These are phyloP conservation scores for Calidris pugnax DNA, from an alignment of 2,113 vertebrate species.

Conservation along the genomic window DNA sequence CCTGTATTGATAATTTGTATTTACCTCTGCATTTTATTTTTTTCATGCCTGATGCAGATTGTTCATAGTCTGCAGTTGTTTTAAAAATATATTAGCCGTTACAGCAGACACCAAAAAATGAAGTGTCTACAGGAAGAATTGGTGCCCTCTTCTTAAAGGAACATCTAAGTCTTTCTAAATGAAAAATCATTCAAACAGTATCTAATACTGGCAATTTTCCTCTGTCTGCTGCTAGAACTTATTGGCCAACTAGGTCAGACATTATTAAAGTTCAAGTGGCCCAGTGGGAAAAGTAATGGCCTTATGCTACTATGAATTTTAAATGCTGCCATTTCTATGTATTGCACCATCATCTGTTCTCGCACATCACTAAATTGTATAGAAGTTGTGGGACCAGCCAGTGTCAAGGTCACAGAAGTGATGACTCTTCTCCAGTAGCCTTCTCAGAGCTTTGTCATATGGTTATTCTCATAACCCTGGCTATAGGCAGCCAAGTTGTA, in stretches of 20 bases:
- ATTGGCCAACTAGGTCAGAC: constrained; percentile 77
- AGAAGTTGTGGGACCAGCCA: constrained; percentile 70
- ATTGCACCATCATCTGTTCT: constrained; percentile 76
- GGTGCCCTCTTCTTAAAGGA: constrained; percentile 68
- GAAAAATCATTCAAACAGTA: constrained; percentile 74
- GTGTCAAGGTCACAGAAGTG: constrained; percentile 70
- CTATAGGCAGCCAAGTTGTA: neutral
- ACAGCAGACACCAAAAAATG: constrained; percentile 49
- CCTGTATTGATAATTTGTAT: constrained; percentile 16
- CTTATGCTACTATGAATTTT: constrained; percentile 80
- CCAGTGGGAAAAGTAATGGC: constrained; percentile 76
- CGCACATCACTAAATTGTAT: constrained; percentile 67
- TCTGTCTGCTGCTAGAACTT: constrained; percentile 76
- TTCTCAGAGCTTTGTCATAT: constrained; percentile 36
- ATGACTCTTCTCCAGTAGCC: constrained; percentile 65
- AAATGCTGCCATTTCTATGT: constrained; percentile 77
- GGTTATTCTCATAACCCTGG: constrained; percentile 11
- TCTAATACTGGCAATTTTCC: constrained; percentile 74
- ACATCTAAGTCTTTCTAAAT: constrained; percentile 73
- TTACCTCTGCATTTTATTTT: neutral
- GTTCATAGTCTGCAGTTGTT: neutral
- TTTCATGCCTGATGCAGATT: neutral
- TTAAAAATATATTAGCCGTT: constrained; percentile 24
- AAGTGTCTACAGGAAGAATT: constrained; percentile 56
- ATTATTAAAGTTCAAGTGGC: constrained; percentile 80